phyloP scores from a whole-genome alignment of 2,888 invertebrate species.

The Girardia tigrina region DNA sequence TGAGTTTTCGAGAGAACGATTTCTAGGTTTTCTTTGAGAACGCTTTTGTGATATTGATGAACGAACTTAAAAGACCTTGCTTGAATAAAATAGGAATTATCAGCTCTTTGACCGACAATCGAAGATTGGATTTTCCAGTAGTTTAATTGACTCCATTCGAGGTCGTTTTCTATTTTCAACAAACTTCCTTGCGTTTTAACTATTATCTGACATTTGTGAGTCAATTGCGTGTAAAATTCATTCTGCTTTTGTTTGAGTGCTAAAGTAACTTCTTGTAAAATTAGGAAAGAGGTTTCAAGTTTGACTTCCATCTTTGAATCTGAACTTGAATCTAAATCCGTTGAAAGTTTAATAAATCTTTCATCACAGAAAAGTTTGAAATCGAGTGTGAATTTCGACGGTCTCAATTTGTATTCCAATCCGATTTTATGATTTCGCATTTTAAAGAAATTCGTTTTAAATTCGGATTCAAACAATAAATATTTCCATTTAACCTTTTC shows the following conservation, averaged over 20 bases:
- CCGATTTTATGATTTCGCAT: not conserved
- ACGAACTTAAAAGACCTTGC: not conserved
- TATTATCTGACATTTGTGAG: not conserved
- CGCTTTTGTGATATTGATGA: constrained; percentile 11
- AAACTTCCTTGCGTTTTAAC: not conserved
- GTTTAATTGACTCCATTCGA: not conserved
- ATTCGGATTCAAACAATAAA: constrained; percentile 20
- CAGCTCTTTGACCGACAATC: not conserved
- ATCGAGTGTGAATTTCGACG: not conserved
- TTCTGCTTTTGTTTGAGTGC: not conserved
- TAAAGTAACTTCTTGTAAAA: not conserved
- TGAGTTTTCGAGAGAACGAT: not conserved
- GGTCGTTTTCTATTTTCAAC: not conserved
- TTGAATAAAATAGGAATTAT: not conserved
- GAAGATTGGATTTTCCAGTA: not conserved
- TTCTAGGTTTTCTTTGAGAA: not conserved
- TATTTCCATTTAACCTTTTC: constrained; percentile 26
- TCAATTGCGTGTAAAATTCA: not conserved
- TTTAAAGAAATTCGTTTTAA: not conserved
- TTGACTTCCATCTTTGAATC: not conserved
- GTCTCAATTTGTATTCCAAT: not conserved
- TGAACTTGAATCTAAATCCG: not conserved
- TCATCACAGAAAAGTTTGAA: not conserved
- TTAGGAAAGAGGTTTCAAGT: not conserved
- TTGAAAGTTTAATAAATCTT: not conserved